These are phyloP conservation scores for Gephyroberyx darwinii DNA, from an alignment of 2,797 vertebrate species.

Conservation along the genomic window DNA sequence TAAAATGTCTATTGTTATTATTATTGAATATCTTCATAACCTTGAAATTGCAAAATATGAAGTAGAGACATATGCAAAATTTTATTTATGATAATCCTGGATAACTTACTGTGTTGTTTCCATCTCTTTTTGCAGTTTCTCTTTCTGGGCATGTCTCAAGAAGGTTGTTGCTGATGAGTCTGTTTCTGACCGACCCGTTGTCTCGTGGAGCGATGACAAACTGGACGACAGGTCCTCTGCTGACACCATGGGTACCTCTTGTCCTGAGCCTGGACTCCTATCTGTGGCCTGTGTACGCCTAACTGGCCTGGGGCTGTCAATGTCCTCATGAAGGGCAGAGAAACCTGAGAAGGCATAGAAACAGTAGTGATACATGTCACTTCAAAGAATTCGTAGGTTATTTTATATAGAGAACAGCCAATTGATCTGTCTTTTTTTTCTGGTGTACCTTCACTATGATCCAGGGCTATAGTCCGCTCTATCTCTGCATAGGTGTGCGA, in stretches of 20 bases:
- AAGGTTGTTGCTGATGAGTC: conserved; percentile 76
- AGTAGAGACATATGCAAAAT: not conserved
- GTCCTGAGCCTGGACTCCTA: conserved; percentile 64
- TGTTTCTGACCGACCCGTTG: conserved; percentile 77
- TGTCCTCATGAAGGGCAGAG: conserved; percentile 91
- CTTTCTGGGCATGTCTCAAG: conserved; percentile 82
- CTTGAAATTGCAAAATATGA: not conserved
- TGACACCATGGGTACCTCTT: conserved; percentile 88
- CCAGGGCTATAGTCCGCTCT: conserved; percentile 88
- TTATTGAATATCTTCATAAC: not conserved
- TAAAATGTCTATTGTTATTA: not conserved
- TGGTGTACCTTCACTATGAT: conserved; percentile 91
- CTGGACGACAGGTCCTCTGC: conserved; percentile 91
- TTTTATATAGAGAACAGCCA: not conserved
- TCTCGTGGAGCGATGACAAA: conserved; percentile 87
- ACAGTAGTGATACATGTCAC: not conserved
- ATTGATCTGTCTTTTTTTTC: not conserved
- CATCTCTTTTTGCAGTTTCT: conserved; percentile 81
- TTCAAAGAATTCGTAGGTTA: not conserved
- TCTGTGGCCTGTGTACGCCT: conserved; percentile 61
- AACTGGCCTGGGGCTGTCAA: conserved; percentile 82
- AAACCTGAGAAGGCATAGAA: conserved; percentile 81
- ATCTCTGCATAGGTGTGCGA: conserved; percentile 89
- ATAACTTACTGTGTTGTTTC: conserved; percentile 79
- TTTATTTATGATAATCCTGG: conserved; percentile 25